phyloP scores from a whole-genome alignment of 2,888 invertebrate genomes.

The Mimas tiliae region DNA sequence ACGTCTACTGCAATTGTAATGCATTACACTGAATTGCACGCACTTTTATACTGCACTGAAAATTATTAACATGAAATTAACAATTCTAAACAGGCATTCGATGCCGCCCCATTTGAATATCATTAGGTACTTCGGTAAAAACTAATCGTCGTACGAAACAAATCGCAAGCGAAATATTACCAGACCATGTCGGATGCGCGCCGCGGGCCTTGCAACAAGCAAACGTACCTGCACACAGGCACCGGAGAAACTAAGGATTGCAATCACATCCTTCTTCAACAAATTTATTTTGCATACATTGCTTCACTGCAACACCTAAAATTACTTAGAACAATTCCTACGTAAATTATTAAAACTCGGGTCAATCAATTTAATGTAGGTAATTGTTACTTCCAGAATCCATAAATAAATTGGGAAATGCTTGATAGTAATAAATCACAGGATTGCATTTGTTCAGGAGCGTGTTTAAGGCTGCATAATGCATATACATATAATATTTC shows the following conservation, averaged over 20 bases:
- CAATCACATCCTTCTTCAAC: constrained; percentile 39
- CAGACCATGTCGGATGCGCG: constrained; percentile 48
- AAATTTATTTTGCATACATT: constrained; percentile 14
- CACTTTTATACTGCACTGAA: constrained; percentile 79
- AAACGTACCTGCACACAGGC: constrained; percentile 23
- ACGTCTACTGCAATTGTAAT: constrained; percentile 64
- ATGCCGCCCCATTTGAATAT: constrained; percentile 78
- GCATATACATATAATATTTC: neutral
- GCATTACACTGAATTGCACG: constrained; percentile 58
- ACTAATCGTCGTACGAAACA: constrained; percentile 46
- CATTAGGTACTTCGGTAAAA: constrained; percentile 63
- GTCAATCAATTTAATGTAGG: neutral
- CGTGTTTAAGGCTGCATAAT: neutral
- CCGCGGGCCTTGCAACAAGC: constrained; percentile 34
- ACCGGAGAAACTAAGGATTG: constrained; percentile 44
- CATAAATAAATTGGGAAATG: neutral
- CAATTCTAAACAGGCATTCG: constrained; percentile 71
- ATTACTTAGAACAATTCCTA: neutral
- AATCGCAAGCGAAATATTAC: constrained; percentile 44
- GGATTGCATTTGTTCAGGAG: neutral
- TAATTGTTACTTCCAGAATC: neutral
- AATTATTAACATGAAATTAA: constrained; percentile 78
- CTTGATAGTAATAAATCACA: neutral
- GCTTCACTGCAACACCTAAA: neutral
- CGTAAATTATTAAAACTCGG: neutral